Base-by-base conservation (phyloP, 1,140 invertebrate genomes). In the Hesperophylax magnus region DNA sequence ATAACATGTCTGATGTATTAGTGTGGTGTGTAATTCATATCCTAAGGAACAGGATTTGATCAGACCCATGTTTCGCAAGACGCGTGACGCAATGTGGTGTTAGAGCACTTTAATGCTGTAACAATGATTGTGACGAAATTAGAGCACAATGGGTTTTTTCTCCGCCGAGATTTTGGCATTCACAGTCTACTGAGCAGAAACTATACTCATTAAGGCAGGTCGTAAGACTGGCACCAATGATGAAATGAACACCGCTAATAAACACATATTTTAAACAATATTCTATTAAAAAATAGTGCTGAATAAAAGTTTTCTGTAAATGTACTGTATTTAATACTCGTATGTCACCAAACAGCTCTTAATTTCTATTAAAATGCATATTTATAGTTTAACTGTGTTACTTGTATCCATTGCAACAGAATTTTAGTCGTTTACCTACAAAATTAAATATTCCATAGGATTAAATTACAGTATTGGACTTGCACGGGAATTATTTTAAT, bases 131-230 rank as follows among this genome's bases (percentile, higher is more conserved):
- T 61, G 18, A 61, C 20, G 58, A 61, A 61, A 61, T 22, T 61
- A 6, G 58, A 61, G n/a, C 58, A 24, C 58, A 18, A 24, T 18
- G 17, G 58, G 58, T 61, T 61, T 61, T 61, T 61, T 61, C 58
- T 61, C 17, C 58, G 58, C 58, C 7, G 24, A 31, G 63, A 67
- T 18, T 67, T 67, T 31, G 63, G 63, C 63, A 67, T 67, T 67
- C 63, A 67, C 63, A 31, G 63, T 67, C 63, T 31, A 15, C 63
- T 31, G 63, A 17, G 58, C 58, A 24, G 58, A 61, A 61, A 61
- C 18, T 61, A n/a, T 20, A 3, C 9, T 9, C 58, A 22, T 20
- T 61, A 61, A 24, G 20, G 20, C 58, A 61, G 58, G 58, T 24
- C 58, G 58, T 15, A 15, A 18, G 58, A 22, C 58, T 9, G 58